Conservation (phyloP, 2,797 vertebrate species). For the Artibeus jamaicensis region DNA sequence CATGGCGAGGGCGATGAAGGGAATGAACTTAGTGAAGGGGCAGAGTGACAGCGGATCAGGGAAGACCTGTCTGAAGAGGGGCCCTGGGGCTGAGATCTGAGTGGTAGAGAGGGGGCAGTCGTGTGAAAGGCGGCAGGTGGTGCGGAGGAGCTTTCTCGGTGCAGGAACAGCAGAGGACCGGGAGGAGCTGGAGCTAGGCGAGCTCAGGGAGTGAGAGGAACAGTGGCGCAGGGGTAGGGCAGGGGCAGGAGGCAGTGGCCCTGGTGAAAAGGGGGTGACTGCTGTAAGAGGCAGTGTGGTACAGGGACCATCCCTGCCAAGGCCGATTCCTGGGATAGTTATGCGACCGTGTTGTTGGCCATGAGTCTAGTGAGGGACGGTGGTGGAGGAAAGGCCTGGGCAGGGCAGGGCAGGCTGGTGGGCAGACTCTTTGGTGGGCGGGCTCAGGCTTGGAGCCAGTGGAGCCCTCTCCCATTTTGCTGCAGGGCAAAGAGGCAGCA, state of each 20-base stretch:
- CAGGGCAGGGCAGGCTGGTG: neutral
- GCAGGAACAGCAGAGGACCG: neutral
- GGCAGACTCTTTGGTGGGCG: neutral
- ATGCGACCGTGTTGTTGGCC: neutral
- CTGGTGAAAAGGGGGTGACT: neutral
- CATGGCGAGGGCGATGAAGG: neutral
- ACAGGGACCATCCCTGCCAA: neutral
- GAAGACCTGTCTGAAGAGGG: neutral
- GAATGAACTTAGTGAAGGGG: neutral
- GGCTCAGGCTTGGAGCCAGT: neutral
- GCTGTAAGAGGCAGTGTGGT: neutral
- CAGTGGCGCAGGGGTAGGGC: rapidly evolving
- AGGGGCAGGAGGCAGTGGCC: neutral
- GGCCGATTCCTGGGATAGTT: neutral
- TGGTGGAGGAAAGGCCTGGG: neutral
- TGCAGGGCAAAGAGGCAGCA: neutral
- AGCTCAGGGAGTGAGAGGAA: neutral
- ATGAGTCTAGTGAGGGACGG: neutral
- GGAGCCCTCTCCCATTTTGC: neutral
- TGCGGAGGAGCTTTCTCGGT: neutral
- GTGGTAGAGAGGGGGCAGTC: neutral
- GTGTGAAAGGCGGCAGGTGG: neutral
- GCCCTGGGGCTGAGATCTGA: neutral
- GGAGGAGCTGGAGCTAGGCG: neutral
- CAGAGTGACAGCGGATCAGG: neutral